Evolutionary conservation across 2,113 vertebrate genomes (phyloP).

Genomic region (Propithecus coquereli): DNA sequence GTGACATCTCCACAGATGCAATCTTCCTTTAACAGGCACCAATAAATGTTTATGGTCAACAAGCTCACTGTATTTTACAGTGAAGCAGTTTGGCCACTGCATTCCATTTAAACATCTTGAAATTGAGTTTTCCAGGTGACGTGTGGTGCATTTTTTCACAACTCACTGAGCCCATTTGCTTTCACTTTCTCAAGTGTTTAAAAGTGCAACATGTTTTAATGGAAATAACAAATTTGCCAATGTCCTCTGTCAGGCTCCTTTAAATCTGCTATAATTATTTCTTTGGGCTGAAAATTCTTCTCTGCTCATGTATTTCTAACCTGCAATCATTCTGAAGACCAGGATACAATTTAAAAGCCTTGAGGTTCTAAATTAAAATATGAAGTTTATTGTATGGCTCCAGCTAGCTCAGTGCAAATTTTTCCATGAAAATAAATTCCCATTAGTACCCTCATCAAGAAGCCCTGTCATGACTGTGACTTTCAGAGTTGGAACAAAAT

Average conservation of each 20-base stretch:
- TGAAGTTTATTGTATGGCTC: conserved; percentile 31
- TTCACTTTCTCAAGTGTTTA: not conserved
- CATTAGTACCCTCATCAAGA: not conserved
- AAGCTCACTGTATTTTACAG: not conserved
- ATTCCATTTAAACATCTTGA: not conserved
- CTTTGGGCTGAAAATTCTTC: not conserved
- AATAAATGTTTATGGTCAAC: not conserved
- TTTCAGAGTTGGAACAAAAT: conserved; percentile 35
- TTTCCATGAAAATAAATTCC: conserved; percentile 57
- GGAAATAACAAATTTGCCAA: conserved; percentile 28
- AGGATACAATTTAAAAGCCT: conserved; percentile 44
- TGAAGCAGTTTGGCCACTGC: not conserved
- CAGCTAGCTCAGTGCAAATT: not conserved
- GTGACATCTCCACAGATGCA: not conserved
- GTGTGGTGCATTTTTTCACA: not conserved
- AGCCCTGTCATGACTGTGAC: not conserved
- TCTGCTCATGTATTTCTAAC: conserved; percentile 16
- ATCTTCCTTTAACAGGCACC: not conserved
- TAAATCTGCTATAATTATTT: conserved; percentile 22
- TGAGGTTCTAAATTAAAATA: conserved; percentile 32
- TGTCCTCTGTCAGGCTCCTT: not conserved
- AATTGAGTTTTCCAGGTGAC: conserved; percentile 30
- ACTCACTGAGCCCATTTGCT: conserved; percentile 3
- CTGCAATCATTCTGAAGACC: conserved; percentile 50
- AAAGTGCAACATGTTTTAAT: conserved; percentile 27